These are phyloP conservation scores for Apamea epomidion DNA, from an alignment of 2,888 invertebrate species.

Conservation along the genomic window DNA sequence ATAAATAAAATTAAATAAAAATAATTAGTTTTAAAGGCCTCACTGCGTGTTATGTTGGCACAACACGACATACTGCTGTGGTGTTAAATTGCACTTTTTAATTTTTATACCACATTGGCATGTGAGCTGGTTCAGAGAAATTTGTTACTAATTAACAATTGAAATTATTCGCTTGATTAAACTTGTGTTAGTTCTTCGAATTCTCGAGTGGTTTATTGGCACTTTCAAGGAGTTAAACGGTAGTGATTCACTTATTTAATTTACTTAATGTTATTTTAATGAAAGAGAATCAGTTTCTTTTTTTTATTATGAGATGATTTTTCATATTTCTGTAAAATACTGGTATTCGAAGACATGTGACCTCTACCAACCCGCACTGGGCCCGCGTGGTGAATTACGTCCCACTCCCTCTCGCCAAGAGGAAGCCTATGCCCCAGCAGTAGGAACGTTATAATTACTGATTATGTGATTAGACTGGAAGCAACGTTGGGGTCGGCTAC, in stretches of 20 bases:
- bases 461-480: neutral
- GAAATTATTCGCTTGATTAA: slow-evolving; percentile 42
- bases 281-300: neutral
- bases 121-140: slow-evolving; percentile 70
- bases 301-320: neutral
- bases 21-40: slow-evolving; percentile 82
- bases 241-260: neutral
- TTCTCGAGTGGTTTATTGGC: slow-evolving; percentile 31
- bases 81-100: slow-evolving; percentile 82
- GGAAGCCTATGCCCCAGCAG: no score
- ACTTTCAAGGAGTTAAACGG: slow-evolving; percentile 35
- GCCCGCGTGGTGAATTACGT: neutral
- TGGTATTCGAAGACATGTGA: neutral
- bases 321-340: neutral
- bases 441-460: no score
- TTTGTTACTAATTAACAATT: slow-evolving; percentile 65
- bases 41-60: slow-evolving; percentile 76
- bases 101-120: slow-evolving; percentile 79
- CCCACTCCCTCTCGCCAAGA: no score
- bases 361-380: no score
- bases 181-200: slow-evolving; percentile 25
- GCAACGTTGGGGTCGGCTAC: no score
- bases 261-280: neutral
- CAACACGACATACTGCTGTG: slow-evolving; percentile 80
- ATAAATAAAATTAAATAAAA: slow-evolving; percentile 88